Evolutionary conservation across 2,113 vertebrate genomes (phyloP).

Genomic region (Marcusenius ussheri): DNA sequence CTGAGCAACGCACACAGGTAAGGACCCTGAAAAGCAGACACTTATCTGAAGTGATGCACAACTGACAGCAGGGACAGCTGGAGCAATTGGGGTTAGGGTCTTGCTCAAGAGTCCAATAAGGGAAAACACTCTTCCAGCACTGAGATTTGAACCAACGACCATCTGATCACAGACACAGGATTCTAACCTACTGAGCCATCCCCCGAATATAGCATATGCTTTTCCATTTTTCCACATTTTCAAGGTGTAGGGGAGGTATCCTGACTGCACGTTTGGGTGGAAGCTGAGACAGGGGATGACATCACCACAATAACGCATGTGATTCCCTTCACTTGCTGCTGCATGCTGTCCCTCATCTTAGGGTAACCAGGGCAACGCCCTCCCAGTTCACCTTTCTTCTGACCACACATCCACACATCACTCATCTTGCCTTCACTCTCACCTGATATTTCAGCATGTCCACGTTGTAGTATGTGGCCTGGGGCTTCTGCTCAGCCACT

Average conservation of each 20-base stretch:
- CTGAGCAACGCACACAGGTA: neutral
- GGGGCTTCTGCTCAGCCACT: conserved; percentile 95
- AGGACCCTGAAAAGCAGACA: neutral
- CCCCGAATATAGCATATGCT: neutral
- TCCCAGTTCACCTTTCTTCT: neutral
- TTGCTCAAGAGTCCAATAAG: neutral
- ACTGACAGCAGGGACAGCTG: neutral
- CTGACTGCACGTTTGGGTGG: neutral
- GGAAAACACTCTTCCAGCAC: neutral
- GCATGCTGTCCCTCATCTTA: neutral
- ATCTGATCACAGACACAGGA: neutral
- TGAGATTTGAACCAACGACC: neutral
- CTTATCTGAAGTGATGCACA: neutral
- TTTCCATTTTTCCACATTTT: neutral
- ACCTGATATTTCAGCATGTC: conserved; percentile 99
- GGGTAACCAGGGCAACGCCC: neutral
- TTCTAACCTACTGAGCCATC: neutral
- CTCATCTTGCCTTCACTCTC: conserved; percentile 23
- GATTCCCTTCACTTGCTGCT: neutral
- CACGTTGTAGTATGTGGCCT: conserved; percentile 98
- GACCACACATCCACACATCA: neutral
- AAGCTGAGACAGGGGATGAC: neutral
- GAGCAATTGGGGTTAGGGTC: neutral
- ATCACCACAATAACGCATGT: neutral
- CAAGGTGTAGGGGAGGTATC: neutral